Evolutionary conservation across 2,888 invertebrate species (phyloP).

Genomic region (Drosophila kambysellisi): DNA sequence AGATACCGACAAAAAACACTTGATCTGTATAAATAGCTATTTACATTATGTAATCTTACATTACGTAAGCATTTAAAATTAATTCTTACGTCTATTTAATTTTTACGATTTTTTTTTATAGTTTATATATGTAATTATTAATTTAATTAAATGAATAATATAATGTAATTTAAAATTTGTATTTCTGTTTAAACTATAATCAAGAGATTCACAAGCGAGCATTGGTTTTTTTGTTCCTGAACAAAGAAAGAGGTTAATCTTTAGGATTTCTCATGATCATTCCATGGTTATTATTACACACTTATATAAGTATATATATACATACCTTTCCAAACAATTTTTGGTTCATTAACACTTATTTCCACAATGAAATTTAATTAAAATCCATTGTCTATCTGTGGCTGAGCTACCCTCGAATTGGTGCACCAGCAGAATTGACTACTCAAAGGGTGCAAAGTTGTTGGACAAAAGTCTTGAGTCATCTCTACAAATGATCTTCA

Average conservation of each 20-base stretch:
- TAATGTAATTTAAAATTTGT: neutral
- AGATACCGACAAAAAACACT: too few species aligned
- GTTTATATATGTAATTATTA: too few species aligned
- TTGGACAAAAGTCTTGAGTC: conserved; percentile 68
- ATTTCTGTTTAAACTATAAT: neutral
- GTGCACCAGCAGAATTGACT: conserved; percentile 62
- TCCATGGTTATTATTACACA: neutral
- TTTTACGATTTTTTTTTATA: too few species aligned
- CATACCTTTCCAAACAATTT: conserved; percentile 42
- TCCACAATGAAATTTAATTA: conserved; percentile 62
- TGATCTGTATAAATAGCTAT: too few species aligned
- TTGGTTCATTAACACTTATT: conserved; percentile 40
- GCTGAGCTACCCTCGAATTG: conserved; percentile 16
- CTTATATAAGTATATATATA: neutral
- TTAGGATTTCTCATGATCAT: conserved; percentile 11
- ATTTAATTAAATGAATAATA: neutral
- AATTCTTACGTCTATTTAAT: too few species aligned
- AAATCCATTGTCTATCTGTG: conserved; percentile 64
- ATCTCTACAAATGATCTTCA: conserved; percentile 53
- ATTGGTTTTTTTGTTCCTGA: neutral
- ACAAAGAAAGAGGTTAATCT: neutral
- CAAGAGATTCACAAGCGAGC: neutral
- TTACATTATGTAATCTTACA: too few species aligned
- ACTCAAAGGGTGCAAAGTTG: conserved; percentile 62
- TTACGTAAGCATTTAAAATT: too few species aligned